phyloP scores from a whole-genome alignment of 2,797 vertebrate genomes.

The Eleutherodactylus coqui region DNA sequence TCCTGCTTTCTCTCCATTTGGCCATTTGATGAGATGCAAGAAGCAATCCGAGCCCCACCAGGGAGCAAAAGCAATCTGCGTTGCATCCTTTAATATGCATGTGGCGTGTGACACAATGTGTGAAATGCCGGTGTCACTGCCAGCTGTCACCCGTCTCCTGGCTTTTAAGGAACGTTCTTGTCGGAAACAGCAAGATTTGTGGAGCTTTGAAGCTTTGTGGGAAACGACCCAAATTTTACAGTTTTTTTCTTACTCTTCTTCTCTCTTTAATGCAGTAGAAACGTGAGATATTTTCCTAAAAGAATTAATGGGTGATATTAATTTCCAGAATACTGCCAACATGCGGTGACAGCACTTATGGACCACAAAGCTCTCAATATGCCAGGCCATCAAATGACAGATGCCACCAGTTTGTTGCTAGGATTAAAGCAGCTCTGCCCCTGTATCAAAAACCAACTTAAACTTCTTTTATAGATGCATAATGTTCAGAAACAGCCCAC shows the following conservation, averaged over 20 bases:
- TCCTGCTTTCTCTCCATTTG: constrained; percentile 49
- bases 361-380: constrained; percentile 43
- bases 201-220: constrained; percentile 57
- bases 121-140: constrained; percentile 54
- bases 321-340: constrained; percentile 51
- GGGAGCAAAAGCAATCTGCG: constrained; percentile 61
- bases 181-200: constrained; percentile 51
- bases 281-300: constrained; percentile 52
- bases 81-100: constrained; percentile 59
- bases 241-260: constrained; percentile 16
- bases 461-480: constrained; percentile 22
- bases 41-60: constrained; percentile 54
- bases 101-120: constrained; percentile 62
- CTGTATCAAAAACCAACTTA: constrained; percentile 9
- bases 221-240: constrained; percentile 48
- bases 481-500: constrained; percentile 10
- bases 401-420: constrained; percentile 42
- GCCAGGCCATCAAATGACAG: constrained; percentile 55
- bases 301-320: constrained; percentile 58
- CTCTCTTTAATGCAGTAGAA: constrained; percentile 38
- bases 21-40: constrained; percentile 59
- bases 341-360: constrained; percentile 47
- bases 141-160: constrained; percentile 62
- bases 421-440: constrained; percentile 33
- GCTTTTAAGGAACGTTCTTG: constrained; percentile 58